Evolutionary conservation across 2,113 vertebrate species (phyloP), one percentile per base, ranked within the genome.

Genomic region (Rhinolophus sinicus): DNA sequence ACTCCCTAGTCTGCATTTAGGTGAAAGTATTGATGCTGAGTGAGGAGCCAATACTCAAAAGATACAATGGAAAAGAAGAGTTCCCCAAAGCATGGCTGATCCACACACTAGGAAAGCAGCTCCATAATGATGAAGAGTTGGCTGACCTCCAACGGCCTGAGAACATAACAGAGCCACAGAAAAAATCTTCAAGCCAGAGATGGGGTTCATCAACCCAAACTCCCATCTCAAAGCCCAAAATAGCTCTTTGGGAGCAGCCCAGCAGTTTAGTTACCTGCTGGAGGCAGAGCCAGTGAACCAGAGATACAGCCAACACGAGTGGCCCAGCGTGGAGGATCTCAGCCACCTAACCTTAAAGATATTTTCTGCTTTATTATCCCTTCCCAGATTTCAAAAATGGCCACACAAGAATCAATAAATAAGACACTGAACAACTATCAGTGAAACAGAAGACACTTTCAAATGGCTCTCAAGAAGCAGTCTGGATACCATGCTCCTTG

Each of bases 391-490:
- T 92, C 11, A 47, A 65, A 84, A 76, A 92, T 75, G 22, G 40
- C 38, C 86, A 85, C 26, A 4, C 6, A 76, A 91, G 50, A 88
- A 87, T 93, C 84, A 95, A 94, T 72, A 94, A 88, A 95, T 16
- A 96, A 93, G 78, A 92, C 35, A 73, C 35, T 73, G 26, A 67
- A 86, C 56, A 70, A 67, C 10, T 28, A 33, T 30, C 33, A 15
- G 16, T 38, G 54, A 72, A 19, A 80, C 81, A 72, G 62, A 60
- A 44, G 86, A 26, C 19, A 62, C 77, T 91, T 93, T 38, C 5
- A 52, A 87, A 47, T 30, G 40, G n/a, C 72, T 80, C 72, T 72
- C 15, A 2, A 84, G 56, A 80, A 58, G 65, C 5, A 4, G 26
- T 76, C 8, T 62, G 52, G 76, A 40, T 60, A 26, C 15, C 18